A percentile compares a stretch with the other conserved stretches of the same genome.
These are phyloP conservation scores for Eulithis testata DNA, from an alignment of 2,888 invertebrate species.

Conservation along the genomic window DNA sequence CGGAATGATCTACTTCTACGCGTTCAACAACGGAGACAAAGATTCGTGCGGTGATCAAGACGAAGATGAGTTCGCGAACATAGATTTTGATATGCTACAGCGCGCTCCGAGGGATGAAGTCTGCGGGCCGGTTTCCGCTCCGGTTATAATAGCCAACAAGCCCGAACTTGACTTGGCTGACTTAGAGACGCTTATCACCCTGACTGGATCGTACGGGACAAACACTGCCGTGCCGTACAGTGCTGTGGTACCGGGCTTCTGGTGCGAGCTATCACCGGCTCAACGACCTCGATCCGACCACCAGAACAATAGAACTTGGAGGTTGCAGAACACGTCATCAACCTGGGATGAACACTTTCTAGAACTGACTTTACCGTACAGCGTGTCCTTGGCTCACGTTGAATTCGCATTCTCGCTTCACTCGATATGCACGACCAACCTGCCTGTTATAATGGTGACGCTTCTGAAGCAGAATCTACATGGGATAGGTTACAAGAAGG, in stretches of 20 bases:
- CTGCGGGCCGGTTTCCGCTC: constrained; percentile 59
- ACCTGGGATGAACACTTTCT: constrained; percentile 97
- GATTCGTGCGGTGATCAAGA: constrained; percentile 90
- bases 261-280: constrained; percentile 96
- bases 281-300: constrained; percentile 95
- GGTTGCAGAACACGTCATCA: constrained; percentile 93
- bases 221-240: constrained; percentile 87
- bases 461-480: constrained; percentile 85
- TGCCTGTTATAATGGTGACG: constrained; percentile 92
- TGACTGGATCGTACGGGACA: constrained; percentile 90
- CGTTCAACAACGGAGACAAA: constrained; percentile 89
- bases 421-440: constrained; percentile 88
- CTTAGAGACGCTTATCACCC: constrained; percentile 87
- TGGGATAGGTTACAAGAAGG: constrained; percentile 82
- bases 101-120: constrained; percentile 69
- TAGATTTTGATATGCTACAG: constrained; percentile 77
- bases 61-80: constrained; percentile 85
- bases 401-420: constrained; percentile 95
- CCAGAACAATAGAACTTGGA: constrained; percentile 95
- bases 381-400: constrained; percentile 93
- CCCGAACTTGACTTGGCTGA: constrained; percentile 83
- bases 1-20: constrained; percentile 93
- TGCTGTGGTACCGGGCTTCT: constrained; percentile 96
- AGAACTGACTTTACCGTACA: constrained; percentile 93
- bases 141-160: constrained; percentile 85